phyloP scores from a whole-genome alignment of 2,888 invertebrate species.

The Peribatodes rhomboidaria region DNA sequence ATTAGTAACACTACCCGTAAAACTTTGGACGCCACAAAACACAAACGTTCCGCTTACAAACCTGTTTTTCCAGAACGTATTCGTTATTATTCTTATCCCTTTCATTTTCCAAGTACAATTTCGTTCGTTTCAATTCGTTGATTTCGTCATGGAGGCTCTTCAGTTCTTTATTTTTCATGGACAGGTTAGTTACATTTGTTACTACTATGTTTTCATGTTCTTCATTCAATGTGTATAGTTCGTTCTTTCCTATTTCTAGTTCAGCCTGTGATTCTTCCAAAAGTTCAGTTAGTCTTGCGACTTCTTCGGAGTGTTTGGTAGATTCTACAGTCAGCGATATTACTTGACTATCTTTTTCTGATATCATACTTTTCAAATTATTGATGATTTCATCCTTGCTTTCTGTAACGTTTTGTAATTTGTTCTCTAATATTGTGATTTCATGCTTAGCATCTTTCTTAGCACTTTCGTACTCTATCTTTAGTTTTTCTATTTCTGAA shows the following conservation, averaged over 20 bases:
- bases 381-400: slow-evolving; percentile 69
- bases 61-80: slow-evolving; percentile 67
- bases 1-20: slow-evolving; percentile 38
- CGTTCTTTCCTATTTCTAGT: slow-evolving; percentile 73
- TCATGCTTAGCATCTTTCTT: slow-evolving; percentile 75
- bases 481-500: slow-evolving; percentile 56
- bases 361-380: slow-evolving; percentile 62
- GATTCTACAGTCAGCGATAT: slow-evolving; percentile 73
- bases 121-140: slow-evolving; percentile 54
- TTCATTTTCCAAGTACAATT: slow-evolving; percentile 52
- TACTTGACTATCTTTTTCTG: slow-evolving; percentile 71
- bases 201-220: slow-evolving; percentile 65
- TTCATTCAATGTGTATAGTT: slow-evolving; percentile 64
- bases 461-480: slow-evolving; percentile 76
- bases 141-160: slow-evolving; percentile 64
- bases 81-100: slow-evolving; percentile 56
- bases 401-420: slow-evolving; percentile 70
- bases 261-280: slow-evolving; percentile 70
- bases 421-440: slow-evolving; percentile 69
- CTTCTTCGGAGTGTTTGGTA: slow-evolving; percentile 65
- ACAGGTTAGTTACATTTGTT: slow-evolving; percentile 61
- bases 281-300: slow-evolving; percentile 66
- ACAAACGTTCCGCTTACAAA: slow-evolving; percentile 57
- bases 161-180: slow-evolving; percentile 68
- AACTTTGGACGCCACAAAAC: slow-evolving; percentile 51